These are phyloP conservation scores for Limanda limanda DNA, from an alignment of 2,113 vertebrate genomes.

Conservation along the genomic window DNA sequence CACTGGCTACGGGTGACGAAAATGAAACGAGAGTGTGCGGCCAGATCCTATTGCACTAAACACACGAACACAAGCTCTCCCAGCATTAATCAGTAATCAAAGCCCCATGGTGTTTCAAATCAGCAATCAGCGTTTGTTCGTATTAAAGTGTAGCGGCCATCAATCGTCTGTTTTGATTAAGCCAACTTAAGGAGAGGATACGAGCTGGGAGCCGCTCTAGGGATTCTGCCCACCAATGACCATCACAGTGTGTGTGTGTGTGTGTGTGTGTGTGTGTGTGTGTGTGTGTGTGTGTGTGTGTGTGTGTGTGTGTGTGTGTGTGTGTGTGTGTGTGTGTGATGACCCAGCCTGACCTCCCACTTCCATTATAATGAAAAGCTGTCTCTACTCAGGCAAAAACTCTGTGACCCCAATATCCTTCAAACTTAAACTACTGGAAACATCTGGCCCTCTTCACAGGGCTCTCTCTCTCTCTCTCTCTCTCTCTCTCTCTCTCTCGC, in stretches of 20 bases:
- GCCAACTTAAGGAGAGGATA: conserved; percentile 34
- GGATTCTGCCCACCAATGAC: conserved; percentile 13
- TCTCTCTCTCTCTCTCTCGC: neutral
- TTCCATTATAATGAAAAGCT: conserved; percentile 60
- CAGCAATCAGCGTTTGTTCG: conserved; percentile 12
- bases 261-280: conserved; percentile 1
- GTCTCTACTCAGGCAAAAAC: conserved; percentile 37
- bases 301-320: conserved; percentile 3
- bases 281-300: conserved; percentile 2
- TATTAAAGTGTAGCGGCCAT: neutral
- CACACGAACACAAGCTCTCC: conserved; percentile 6
- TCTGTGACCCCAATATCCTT: conserved; percentile 62
- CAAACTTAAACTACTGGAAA: conserved; percentile 59
- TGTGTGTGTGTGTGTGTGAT: neutral
- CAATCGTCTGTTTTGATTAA: conserved; percentile 53
- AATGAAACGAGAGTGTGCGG: neutral
- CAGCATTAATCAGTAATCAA: conserved; percentile 17
- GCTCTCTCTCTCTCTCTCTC: neutral
- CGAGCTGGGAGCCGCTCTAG: conserved; percentile 6
- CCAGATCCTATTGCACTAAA: conserved; percentile 8
- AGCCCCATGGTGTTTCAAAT: conserved; percentile 20
- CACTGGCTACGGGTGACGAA: neutral
- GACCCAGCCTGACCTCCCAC: conserved; percentile 37
- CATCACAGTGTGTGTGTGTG: conserved; percentile 13
- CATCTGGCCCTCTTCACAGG: conserved; percentile 18